Evolutionary conservation across 2,888 invertebrate genomes (phyloP).

Genomic region (Barypeithes pellucidus): DNA sequence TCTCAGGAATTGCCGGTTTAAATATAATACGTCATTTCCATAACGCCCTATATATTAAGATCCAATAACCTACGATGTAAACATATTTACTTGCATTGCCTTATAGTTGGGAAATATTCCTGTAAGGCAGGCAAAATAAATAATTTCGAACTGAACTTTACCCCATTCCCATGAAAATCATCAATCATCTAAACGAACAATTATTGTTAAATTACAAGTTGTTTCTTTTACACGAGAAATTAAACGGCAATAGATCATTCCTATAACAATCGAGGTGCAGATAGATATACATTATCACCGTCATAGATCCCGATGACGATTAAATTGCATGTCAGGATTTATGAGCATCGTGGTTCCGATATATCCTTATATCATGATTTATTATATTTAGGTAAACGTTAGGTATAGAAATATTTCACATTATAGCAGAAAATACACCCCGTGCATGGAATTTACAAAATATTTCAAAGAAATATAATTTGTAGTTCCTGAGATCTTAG

Average conservation of each 20-base stretch:
- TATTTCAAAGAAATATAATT: too few relatives aligned
- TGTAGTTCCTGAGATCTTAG: too few relatives aligned
- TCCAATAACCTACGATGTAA: too few relatives aligned
- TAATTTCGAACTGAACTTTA: too few relatives aligned
- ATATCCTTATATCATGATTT: conserved; percentile 30
- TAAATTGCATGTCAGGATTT: conserved; percentile 47
- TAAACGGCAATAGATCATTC: conserved; percentile 46
- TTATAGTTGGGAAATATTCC: too few relatives aligned
- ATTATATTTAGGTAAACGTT: conserved; percentile 30
- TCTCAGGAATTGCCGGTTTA: too few relatives aligned
- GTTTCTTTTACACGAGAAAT: conserved; percentile 42
- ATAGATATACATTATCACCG: conserved; percentile 41
- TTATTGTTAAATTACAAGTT: conserved; percentile 34
- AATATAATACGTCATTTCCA: too few relatives aligned
- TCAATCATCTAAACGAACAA: conserved; percentile 33
- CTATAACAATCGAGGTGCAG: conserved; percentile 41
- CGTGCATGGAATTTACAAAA: too few relatives aligned
- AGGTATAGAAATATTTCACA: neutral
- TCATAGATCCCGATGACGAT: conserved; percentile 46
- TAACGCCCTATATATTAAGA: too few relatives aligned
- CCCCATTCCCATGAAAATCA: conserved; percentile 6
- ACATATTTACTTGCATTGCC: too few relatives aligned
- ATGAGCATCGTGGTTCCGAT: conserved; percentile 40
- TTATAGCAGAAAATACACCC: neutral
- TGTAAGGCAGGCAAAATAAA: too few relatives aligned